Base-by-base conservation (phyloP, 2,113 vertebrate species). In the Callionymus lyra region DNA sequence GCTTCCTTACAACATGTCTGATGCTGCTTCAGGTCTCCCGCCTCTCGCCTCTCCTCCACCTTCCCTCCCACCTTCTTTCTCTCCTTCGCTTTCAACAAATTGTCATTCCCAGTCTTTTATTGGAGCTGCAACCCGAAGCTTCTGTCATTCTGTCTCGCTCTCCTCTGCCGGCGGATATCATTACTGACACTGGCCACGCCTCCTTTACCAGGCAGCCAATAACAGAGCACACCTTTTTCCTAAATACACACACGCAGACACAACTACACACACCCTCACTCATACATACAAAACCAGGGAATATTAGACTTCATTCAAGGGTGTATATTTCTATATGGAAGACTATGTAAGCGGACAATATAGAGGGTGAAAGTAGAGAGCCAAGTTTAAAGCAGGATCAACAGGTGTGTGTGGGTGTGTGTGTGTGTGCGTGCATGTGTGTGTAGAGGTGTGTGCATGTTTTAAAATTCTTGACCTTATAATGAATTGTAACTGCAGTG, bases 61-160 rank as follows among this genome's bases (percentile, higher is more conserved):
- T 55, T 75, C 47, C 56, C 45, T 54, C 40, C 18, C 16, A 53
- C 46, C 50, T 48, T 40, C n/a, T 49, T 34, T 48, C 41, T 47
- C 38, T 43, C 43, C 47, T 17, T 41, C 47, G 41, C 44, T 46
- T 34, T 42, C 42, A 57, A n/a, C 59, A 75, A 77, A 71, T 69
- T 75, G 63, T 71, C 62, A 77, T 66, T 65, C 70, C 61, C 62
- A 59, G 62, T 46, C 74, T 74, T 76, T 77, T 78, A 72, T 62
- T 66, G 58, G 34, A 70, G 74, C 76, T 72, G 79, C 70, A 79
- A 79, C 72, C 62, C 53, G 70, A 79, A 44, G 56, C 76, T 59
- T 55, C 52, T 42, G 36, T 41, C 33, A 50, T 56, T 65, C 65
- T 41, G 34, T 44, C 21, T 27, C 21, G 21, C 21, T 27, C 21